Evolutionary conservation across 2,888 invertebrate genomes (phyloP), one percentile per base, ranked within the genome.

Genomic region (Lasiommata megera): DNA sequence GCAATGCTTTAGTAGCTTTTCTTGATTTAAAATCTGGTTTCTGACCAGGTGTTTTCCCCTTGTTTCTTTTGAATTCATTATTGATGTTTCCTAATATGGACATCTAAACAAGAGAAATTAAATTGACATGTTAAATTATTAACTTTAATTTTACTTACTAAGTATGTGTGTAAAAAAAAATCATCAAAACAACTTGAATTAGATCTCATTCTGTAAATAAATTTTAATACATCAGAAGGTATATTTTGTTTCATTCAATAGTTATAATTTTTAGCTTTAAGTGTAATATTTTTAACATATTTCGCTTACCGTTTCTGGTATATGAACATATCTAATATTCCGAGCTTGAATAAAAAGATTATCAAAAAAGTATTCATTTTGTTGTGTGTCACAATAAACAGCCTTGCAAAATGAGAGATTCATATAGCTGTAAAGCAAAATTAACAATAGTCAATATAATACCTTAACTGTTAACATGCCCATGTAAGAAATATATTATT

Each of bases 241-340:
- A 31, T 14, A n/a, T 31, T 9, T 31, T 16, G 16, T 46, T 46
- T 46, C 31, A 16, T 46, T 46, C 29, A 14, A 31, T 31, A 31
- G 3, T 23, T 23, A 23, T 5, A 2, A 23, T 5, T 23, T 23
- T 23, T 23, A 23, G 23, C 23, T 5, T 23, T 5, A 23, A 23
- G 23, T 23, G 23, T 23, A 23, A 23, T n/a, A n/a, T n/a, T n/a
- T n/a, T n/a, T n/a, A n/a, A n/a, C n/a, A n/a, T n/a, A n/a, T 23
- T 40, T 31, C 60, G 83, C 89, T 85, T 71, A 89, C 91, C 63
- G 71, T 74, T 74, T 92, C 88, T 31, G 95, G 95, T 63, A 95
- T 88, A 71, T 95, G 95, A 7, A 95, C 92, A 74, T 93, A 93
- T 74, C 94, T 91, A 58, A 95, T 93, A 69, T 93, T 94, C 65